phyloP scores from a whole-genome alignment of 2,888 invertebrate genomes.

The Nowickia ferox region DNA sequence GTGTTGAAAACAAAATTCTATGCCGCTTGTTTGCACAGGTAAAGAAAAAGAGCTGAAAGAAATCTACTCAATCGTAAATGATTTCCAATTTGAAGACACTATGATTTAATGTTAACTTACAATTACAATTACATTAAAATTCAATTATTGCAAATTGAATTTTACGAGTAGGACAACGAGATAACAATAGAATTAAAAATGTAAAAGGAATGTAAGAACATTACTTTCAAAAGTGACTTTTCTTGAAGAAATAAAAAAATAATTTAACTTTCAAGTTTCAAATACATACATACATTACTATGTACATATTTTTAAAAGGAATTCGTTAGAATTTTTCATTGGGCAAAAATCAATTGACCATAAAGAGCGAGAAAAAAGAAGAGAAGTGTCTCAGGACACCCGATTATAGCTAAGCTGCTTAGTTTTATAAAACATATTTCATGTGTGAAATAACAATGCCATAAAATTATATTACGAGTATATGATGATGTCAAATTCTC shows the following conservation, averaged over 20 bases:
- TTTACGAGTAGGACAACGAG: conserved; percentile 5
- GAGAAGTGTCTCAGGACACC: too few species aligned
- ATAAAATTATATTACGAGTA: too few species aligned
- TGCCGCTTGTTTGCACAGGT: background rate
- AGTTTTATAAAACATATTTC: too few species aligned
- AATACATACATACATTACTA: too few species aligned
- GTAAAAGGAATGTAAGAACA: conserved; percentile 2
- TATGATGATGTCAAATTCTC: too few species aligned
- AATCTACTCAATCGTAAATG: conserved; percentile 50
- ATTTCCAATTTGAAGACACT: conserved; percentile 55
- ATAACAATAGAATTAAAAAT: conserved; percentile 12
- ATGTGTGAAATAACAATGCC: too few species aligned
- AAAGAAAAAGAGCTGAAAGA: conserved; percentile 16
- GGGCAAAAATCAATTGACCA: background rate
- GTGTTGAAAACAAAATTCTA: background rate
- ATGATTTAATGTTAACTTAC: conserved; percentile 55
- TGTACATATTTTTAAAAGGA: background rate
- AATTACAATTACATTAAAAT: conserved; percentile 63
- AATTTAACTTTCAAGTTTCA: background rate
- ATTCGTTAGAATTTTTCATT: background rate
- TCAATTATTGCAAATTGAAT: conserved; percentile 54
- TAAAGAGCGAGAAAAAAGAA: too few species aligned
- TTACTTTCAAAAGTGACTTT: background rate
- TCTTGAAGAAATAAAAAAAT: background rate
- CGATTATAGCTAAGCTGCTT: too few species aligned